Evolutionary conservation across 2,888 invertebrate species (phyloP).

Genomic region (Cepaea hortensis): DNA sequence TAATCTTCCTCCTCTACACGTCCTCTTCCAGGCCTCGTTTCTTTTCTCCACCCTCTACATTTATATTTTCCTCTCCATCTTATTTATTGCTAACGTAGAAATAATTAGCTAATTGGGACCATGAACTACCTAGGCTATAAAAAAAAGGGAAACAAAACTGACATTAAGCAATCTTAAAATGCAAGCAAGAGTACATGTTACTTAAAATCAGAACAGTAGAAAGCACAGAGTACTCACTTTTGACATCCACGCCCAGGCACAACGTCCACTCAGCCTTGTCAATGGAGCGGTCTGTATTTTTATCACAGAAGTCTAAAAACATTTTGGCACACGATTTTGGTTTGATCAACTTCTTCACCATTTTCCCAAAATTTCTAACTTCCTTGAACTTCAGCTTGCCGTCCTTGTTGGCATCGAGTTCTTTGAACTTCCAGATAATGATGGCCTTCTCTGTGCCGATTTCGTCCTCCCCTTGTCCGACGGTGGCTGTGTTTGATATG

Average conservation of each 20-base stretch:
- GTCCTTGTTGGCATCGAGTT: constrained; percentile 88
- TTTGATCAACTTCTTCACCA: constrained; percentile 91
- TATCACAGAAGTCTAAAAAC: constrained; percentile 91
- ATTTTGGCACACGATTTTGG: constrained; percentile 89
- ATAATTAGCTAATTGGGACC: too few species aligned
- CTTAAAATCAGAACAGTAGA: not conserved
- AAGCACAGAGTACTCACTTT: constrained; percentile 64
- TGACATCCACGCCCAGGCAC: constrained; percentile 87
- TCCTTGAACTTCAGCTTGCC: constrained; percentile 87
- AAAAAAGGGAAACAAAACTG: too few species aligned
- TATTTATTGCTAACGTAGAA: too few species aligned
- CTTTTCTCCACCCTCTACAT: too few species aligned
- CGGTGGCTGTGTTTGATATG: not conserved
- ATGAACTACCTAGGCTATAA: too few species aligned
- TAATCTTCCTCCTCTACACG: too few species aligned
- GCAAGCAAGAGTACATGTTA: not conserved
- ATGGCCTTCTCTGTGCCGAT: constrained; percentile 79
- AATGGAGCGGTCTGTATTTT: constrained; percentile 87
- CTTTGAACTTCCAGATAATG: constrained; percentile 92
- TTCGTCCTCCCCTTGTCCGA: constrained; percentile 34
- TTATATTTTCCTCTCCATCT: too few species aligned
- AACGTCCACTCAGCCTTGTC: constrained; percentile 89
- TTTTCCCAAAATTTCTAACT: constrained; percentile 86
- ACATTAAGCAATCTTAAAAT: too few species aligned
- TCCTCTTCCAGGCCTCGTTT: too few species aligned